Evolutionary conservation across 2,113 vertebrate genomes (phyloP).

Genomic region (Hassar affinis): DNA sequence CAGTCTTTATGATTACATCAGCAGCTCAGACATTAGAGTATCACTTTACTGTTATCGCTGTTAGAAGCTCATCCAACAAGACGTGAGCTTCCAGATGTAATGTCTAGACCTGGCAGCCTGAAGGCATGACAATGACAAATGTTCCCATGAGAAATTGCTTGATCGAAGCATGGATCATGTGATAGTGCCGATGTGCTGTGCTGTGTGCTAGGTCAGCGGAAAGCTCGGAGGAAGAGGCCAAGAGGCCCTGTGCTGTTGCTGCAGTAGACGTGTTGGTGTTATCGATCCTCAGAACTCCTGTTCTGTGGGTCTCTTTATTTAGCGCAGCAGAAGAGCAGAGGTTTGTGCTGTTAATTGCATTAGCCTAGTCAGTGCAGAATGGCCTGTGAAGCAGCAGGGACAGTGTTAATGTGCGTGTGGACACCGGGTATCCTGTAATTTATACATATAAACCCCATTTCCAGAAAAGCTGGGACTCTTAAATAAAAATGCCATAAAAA

Average conservation of each 20-base stretch:
- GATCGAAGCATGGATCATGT: not conserved
- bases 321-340: not conserved
- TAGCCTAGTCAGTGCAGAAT: conserved; percentile 3
- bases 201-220: conserved; percentile 20
- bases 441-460: too few relatives aligned
- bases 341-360: conserved; percentile 14
- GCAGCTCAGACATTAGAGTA: not conserved
- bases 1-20: not conserved
- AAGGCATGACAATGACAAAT: not conserved
- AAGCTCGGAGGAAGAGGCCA: not conserved
- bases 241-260: conserved; percentile 7
- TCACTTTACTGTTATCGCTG: not conserved
- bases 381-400: not conserved
- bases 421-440: too few relatives aligned
- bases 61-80: not conserved
- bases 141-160: not conserved
- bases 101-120: not conserved
- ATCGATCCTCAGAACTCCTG: conserved; percentile 35
- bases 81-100: not conserved
- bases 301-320: conserved; percentile 22
- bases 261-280: conserved; percentile 21
- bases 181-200: not conserved
- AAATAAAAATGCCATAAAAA: too few relatives aligned
- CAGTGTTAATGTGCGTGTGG: not conserved
- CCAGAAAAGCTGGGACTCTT: too few relatives aligned